Base-by-base conservation (phyloP, 2,888 invertebrate species). In the Phyto melanocephala region DNA sequence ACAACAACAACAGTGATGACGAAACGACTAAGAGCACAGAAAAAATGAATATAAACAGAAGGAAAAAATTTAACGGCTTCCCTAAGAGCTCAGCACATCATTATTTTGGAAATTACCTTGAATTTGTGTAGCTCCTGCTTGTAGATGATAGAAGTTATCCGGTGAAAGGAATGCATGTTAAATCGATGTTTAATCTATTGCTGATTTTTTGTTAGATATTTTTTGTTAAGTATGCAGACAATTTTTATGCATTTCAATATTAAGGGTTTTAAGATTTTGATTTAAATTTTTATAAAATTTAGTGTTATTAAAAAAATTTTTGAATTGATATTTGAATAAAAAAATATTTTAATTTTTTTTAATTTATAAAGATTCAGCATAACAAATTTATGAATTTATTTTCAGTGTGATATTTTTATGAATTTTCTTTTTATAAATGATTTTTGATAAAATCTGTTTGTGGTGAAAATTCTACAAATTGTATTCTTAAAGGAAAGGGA, bases 151-250 rank as follows among this genome's bases (percentile, higher is more conserved):
- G 28, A 28, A 17, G 17, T 17, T 58, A 11, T 37, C 2, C 8
- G 1, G 7, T 22, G 8, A 6, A 33, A 33, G 33, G 11, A 35
- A 17, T 35, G 17, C 67, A 67, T 20, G 35, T 50, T 20, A 50
- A 28, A 17, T 47, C 24, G 15, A 65, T 70, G 52, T 28, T 42
- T 62, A 77, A 70, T 63, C 70, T 62, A 63, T 77, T 47, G 65
- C 1, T 15, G 22, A 24, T 62, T 42, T 42, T 35, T 33, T 70
- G 50, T 45, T 47, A 28, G 6, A 28, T 5, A 28, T 6, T 28
- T 65, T 56, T 56, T 37, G 11, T 35, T 62, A 40, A 52, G 28
- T 40, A 40, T 45, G 11, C 62, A 7, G 3, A 24, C 15, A 35
- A 33, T 37, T 20, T 63, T 58, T 28, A 28, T 56, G 20, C 40